Conservation (phyloP, 2,888 invertebrate species). For the Drosophila paramelanica region DNA sequence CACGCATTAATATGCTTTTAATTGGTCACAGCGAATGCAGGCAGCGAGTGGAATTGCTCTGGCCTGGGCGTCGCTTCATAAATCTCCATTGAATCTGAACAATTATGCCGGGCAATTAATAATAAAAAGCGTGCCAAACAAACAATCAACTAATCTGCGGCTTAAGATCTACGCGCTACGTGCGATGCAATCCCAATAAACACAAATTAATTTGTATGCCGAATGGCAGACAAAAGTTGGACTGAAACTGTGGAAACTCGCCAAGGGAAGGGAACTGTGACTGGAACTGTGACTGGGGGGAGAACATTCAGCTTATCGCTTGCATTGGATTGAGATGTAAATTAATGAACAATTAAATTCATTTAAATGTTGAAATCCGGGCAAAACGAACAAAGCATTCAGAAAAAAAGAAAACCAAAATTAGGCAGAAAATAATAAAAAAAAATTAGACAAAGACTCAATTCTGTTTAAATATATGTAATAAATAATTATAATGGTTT, state of each 20-base stretch:
- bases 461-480: not conserved
- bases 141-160: slow-evolving; percentile 35
- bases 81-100: slow-evolving; percentile 68
- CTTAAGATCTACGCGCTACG: slow-evolving; percentile 32
- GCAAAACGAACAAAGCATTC: not conserved
- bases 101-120: slow-evolving; percentile 58
- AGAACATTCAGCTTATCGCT: slow-evolving; percentile 20
- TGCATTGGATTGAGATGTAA: slow-evolving; percentile 3
- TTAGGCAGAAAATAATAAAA: not conserved
- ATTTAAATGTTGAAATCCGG: slow-evolving; percentile 23
- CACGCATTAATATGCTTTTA: slow-evolving; percentile 22
- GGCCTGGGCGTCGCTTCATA: slow-evolving; percentile 34
- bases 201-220: slow-evolving; percentile 35
- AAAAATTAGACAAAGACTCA: not conserved
- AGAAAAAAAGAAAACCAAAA: not conserved
- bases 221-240: slow-evolving; percentile 3
- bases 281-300: not conserved
- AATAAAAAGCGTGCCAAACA: slow-evolving; percentile 43
- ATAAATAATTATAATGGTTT: no score
- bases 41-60: not conserved
- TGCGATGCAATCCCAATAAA: slow-evolving; percentile 26
- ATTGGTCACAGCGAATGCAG: slow-evolving; percentile 13
- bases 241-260: slow-evolving; percentile 2
- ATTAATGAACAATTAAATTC: slow-evolving; percentile 25
- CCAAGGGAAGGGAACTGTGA: not conserved